These are phyloP conservation scores for Oenanthe oenanthe DNA, from an alignment of 2,113 vertebrate species.

Conservation along the genomic window DNA sequence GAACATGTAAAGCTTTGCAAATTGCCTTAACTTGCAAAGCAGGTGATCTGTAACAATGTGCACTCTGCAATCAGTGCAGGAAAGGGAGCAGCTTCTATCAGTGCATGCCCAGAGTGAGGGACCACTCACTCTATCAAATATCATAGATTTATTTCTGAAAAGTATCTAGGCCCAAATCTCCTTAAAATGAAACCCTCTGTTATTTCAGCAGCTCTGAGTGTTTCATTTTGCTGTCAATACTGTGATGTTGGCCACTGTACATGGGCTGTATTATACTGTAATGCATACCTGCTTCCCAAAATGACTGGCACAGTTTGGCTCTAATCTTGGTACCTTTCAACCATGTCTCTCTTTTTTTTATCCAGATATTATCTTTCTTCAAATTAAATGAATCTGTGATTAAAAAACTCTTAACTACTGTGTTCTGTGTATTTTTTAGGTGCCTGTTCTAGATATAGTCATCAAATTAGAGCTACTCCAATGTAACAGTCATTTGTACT, in stretches of 20 bases:
- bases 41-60: neutral
- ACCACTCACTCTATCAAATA: neutral
- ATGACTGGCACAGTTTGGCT: neutral
- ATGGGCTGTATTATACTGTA: neutral
- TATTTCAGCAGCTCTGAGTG: neutral
- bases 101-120: neutral
- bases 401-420: neutral
- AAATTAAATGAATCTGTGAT: neutral
- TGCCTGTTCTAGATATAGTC: neutral
- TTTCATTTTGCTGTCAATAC: neutral
- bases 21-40: neutral
- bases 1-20: neutral
- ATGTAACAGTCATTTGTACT: neutral
- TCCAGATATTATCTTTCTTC: neutral
- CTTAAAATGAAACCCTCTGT: neutral
- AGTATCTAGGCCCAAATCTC: neutral
- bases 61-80: neutral
- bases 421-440: neutral
- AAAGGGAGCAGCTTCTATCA: neutral
- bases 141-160: neutral
- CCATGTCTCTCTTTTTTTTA: neutral
- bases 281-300: neutral
- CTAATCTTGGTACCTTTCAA: neutral
- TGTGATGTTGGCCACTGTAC: neutral
- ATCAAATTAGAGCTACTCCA: neutral